Base-by-base conservation (phyloP, 2,888 invertebrate species). In the Steinernema hermaphroditum region DNA sequence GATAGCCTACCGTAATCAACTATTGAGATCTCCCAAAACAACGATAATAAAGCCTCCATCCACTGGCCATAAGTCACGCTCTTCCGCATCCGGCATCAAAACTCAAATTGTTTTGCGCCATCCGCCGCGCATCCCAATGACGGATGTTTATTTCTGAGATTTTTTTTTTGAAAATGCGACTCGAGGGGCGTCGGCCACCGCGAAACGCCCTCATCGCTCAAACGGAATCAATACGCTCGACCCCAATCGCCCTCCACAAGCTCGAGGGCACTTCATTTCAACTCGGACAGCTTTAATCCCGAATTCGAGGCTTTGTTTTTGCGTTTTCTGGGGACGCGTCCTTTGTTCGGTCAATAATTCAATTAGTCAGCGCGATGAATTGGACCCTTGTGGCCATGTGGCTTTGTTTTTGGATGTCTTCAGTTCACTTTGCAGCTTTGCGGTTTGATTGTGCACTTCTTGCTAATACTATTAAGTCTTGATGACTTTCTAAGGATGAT, bases 221-320 rank as follows among this genome's bases (percentile, higher is more conserved):
- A 50, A 19, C 24, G 50, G 22, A 50, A 50, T 50, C 50, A 24
- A 50, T 50, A 50, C 22, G n/a, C n/a, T 16, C n/a, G 46, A 24
- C 22, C 8, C 50, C 12, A 50, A 50, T 50, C 50, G 50, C 50
- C 16, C 46, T 19, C 46, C 6, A n/a, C 16, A 9, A 16, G 19
- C 50, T 24, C 22, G 50, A 50, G 50, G 50, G 24, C 50, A 50
- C 50, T 50, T 50, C 50, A 50, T 50, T 50, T 50, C 50, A 19
- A 24, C 9, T 19, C 22, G n/a, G 22, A 50, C 24, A 24, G 19
- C 24, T 50, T 19, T 22, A 9, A 8, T 24, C 50, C 24, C 19
- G 24, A 50, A 24, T 24, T 50, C 24, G 50, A 12, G 12, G 50
- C 22, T 2, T 22, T 50, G 50, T 50, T 50, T 50, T 50, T 22